A percentile compares a stretch with the other conserved stretches of the same genome.
phyloP scores from a whole-genome alignment of 2,113 vertebrate species.

The Picathartes gymnocephalus region DNA sequence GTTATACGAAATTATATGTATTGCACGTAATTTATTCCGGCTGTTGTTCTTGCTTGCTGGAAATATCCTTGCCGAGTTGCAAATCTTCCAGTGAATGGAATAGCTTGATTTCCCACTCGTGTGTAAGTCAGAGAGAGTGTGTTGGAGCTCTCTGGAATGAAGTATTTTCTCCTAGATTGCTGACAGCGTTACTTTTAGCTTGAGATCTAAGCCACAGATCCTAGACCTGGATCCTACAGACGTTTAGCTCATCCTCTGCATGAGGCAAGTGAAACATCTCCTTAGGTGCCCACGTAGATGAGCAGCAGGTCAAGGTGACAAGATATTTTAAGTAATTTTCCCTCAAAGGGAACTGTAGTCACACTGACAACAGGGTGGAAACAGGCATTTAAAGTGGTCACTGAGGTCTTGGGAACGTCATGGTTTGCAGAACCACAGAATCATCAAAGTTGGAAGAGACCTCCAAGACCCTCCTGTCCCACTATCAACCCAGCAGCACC shows the following conservation, averaged over 20 bases:
- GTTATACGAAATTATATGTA: fast-evolving
- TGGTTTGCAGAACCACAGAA: not conserved
- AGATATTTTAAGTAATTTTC: not conserved
- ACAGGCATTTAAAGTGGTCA: not conserved
- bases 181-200: not conserved
- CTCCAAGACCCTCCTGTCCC: not conserved
- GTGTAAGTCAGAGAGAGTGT: fast-evolving
- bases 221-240: not conserved
- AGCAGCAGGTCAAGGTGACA: not conserved
- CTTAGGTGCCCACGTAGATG: not conserved
- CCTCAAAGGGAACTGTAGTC: not conserved
- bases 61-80: not conserved
- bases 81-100: not conserved
- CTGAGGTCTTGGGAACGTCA: not conserved
- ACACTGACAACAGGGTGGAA: not conserved
- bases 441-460: no score
- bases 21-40: fast-evolving
- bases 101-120: not conserved
- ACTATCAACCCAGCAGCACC: not conserved
- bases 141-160: not conserved
- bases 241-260: not conserved
- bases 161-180: not conserved
- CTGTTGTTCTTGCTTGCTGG: not conserved
- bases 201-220: not conserved
- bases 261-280: not conserved